Base-by-base conservation (phyloP, 2,113 vertebrate genomes). In the Chamaea fasciata region DNA sequence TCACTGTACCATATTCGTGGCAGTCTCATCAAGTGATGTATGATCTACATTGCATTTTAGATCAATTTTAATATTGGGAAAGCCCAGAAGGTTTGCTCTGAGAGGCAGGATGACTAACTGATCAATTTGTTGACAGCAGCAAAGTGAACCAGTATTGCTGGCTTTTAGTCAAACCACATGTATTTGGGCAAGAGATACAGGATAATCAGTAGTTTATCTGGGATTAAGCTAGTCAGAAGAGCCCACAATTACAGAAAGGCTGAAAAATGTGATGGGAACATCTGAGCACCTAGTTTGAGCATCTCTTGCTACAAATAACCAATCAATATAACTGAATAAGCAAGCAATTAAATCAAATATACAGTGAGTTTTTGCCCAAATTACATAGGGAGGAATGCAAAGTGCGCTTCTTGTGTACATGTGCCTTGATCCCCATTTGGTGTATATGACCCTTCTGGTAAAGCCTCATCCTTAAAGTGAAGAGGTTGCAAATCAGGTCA, bases 61-160 rank as follows among this genome's bases (percentile, higher is more conserved):
- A 95, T 95, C 90, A 86, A 94, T 95, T 88, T 77, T 86, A 91
- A 86, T 83, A 95, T 70, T 67, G 85, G 79, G 78, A 92, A 83
- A 94, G 85, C 75, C 85, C 90, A 82, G 87, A 87, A 78, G 53
- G 91, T 75, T 56, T 88, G 41, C 53, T 91, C 49, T 62, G 83
- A 86, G 64, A 94, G 63, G 75, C 75, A 88, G 55, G 56, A 77
- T 49, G 90, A 70, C 65, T 76, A 82, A 77, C 59, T 35, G 49
- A 90, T 93, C 92, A 56, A 95, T 89, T 35, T 87, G 82, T 83
- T 87, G 87, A 87, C 71, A 91, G 78, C 37, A 79, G 87, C 37
- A 33, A 53, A 91, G 30, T 57, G 70, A 96, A 71, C 49, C 62
- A 59, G 78, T 81, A 77, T 76, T 80, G 77, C 82, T 47, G 87